A percentile compares a stretch with the other conserved stretches of the same genome.
Evolutionary conservation across 2,113 vertebrate species (phyloP).

Genomic region (Lichenostomus cassidix): DNA sequence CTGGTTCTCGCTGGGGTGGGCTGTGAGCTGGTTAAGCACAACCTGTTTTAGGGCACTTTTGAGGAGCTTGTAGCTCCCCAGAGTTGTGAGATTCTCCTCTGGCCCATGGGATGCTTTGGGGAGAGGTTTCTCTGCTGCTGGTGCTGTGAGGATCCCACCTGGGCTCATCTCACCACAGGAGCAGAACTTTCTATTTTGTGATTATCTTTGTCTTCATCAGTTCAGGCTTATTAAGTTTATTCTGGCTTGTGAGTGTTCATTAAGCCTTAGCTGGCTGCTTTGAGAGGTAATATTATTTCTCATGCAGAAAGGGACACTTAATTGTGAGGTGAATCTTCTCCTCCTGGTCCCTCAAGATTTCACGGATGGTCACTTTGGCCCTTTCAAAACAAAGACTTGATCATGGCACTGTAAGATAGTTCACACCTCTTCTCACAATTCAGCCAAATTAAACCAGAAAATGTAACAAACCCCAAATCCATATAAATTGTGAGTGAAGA

Average conservation of each 20-base stretch:
- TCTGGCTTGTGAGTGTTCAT: background rate
- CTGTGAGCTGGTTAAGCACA: background rate
- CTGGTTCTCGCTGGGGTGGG: background rate
- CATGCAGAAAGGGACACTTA: accelerated
- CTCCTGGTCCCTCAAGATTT: background rate
- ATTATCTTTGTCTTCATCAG: background rate
- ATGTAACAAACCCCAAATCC: background rate
- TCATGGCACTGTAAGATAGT: background rate
- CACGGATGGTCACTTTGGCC: background rate
- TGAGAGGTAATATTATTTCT: background rate
- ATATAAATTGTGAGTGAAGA: background rate
- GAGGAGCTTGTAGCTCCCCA: background rate
- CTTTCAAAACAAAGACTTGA: background rate
- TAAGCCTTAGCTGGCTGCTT: background rate
- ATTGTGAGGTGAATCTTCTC: background rate
- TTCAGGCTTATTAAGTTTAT: background rate
- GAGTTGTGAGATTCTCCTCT: background rate
- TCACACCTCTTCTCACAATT: background rate
- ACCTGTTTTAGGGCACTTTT: background rate
- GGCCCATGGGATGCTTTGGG: background rate
- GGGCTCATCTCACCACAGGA: accelerated
- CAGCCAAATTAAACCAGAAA: background rate
- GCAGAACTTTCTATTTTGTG: background rate
- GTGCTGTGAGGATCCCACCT: background rate
- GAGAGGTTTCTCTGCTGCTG: background rate